Evolutionary conservation across 2,888 invertebrate genomes (phyloP).

Genomic region (Embidobia sp.): DNA sequence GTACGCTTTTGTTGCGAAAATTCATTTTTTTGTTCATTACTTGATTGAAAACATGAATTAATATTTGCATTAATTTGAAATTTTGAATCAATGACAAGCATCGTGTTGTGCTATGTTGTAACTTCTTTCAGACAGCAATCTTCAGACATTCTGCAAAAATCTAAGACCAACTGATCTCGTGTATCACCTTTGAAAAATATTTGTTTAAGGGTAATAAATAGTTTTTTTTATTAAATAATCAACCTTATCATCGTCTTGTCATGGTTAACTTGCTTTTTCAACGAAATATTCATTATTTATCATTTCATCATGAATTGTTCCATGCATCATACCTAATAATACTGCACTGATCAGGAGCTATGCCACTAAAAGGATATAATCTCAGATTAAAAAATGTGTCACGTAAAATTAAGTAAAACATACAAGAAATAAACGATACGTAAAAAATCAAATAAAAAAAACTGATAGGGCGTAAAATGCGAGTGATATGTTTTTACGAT

Average conservation of each 20-base stretch:
- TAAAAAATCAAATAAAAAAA: background rate
- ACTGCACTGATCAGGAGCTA: slow-evolving; percentile 41
- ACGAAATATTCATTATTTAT: slow-evolving; percentile 12
- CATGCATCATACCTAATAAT: slow-evolving; percentile 40
- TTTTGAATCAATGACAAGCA: slow-evolving; percentile 43
- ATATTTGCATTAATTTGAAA: slow-evolving; percentile 1
- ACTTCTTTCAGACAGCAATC: slow-evolving; percentile 19
- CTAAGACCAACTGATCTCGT: slow-evolving; percentile 23
- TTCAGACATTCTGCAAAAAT: slow-evolving; percentile 34
- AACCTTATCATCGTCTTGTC: slow-evolving; percentile 11
- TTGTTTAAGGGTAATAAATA: slow-evolving; percentile 27
- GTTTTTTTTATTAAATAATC: slow-evolving; percentile 27
- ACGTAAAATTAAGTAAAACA: background rate
- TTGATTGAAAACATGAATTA: slow-evolving; percentile 20
- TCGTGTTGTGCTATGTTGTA: slow-evolving; percentile 28
- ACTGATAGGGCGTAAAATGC: slow-evolving; percentile 38
- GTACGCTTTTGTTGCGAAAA: no score
- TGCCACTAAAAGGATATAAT: slow-evolving; percentile 22
- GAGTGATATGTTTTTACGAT: slow-evolving; percentile 59
- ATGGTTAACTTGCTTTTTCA: slow-evolving; percentile 23
- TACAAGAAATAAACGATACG: slow-evolving; percentile 5
- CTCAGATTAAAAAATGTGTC: background rate
- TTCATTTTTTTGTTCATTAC: no score
- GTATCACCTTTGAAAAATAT: slow-evolving; percentile 43
- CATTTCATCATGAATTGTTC: slow-evolving; percentile 1